Percentiles rank a stretch among this genome's conserved stretches.
Evolutionary conservation across 2,888 invertebrate genomes (phyloP).

Genomic region (Drosophila lacicola): DNA sequence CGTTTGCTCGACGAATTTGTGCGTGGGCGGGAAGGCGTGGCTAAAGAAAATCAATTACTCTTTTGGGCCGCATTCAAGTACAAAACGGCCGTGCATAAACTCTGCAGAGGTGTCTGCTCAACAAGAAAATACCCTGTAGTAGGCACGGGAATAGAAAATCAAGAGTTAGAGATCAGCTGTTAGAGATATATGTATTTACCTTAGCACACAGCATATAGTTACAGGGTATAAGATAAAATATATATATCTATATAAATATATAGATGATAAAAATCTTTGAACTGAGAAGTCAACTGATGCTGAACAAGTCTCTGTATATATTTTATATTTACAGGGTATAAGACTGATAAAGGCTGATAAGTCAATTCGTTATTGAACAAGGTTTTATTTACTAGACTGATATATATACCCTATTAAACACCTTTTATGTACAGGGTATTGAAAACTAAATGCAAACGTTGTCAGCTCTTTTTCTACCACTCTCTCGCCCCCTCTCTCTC

Average conservation of each 20-base stretch:
- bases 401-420: neutral
- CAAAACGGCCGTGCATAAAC: neutral
- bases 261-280: no score
- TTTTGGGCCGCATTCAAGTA: conserved; percentile 2
- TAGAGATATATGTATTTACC: neutral
- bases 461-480: conserved; percentile 9
- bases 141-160: no score
- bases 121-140: neutral
- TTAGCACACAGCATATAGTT: neutral
- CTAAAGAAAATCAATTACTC: conserved; percentile 24
- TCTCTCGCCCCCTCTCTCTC: neutral
- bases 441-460: conserved; percentile 4
- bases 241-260: no score
- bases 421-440: conserved; percentile 1
- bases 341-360: no score
- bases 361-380: no score
- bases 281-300: no score
- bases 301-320: no score
- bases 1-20: conserved; percentile 27
- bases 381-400: no score
- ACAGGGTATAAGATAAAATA: conserved; percentile 6
- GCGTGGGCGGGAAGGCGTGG: neutral
- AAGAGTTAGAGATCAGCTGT: no score
- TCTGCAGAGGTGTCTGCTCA: neutral
- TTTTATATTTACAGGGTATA: no score